Base-by-base conservation (phyloP, 2,113 vertebrate species). In the Xiphophorus couchianus region DNA sequence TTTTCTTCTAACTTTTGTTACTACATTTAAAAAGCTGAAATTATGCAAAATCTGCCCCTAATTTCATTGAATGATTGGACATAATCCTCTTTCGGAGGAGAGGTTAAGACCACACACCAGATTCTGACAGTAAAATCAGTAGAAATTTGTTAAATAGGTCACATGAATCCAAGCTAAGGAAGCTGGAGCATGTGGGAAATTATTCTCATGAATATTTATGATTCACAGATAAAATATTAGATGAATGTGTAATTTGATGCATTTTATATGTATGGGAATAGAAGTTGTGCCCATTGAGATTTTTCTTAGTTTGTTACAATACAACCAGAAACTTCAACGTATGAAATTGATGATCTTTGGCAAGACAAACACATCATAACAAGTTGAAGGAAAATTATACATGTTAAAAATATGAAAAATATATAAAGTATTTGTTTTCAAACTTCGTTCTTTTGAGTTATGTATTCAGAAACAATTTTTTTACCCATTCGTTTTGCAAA, bases 31-130 rank as follows among this genome's bases (percentile, higher is more conserved):
- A 29, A 83, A 64, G 31, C 74, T 77, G 88, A 84, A 86, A 77
- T 84, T 88, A 83, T 90, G 93, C 91, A 79, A 85, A 90, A 83
- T 89, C 82, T 88, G 91, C 92, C 91, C 83, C 92, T 93, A 77
- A 84, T 76, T 67, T 89, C 74, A 72, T 78, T 88, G 88, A 93
- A 84, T 92, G 92, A 93, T 91, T 93, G 92, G 87, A 91, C 91
- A 92, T 92, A 92, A 88, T 89, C 85, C 51, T 69, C 84, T 81
- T 82, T 85, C 71, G 82, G 84, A 85, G 89, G 72, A 33, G 77
- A 87, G 73, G 81, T 84, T 91, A 87, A 87, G 81, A 79, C 60
- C 68, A 61, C 73, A 74, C 71, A 64, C 74, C 60, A 54, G 62
- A 76, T 70, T 35, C 69, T 37, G 73, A 86, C 64, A 78, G 77